Evolutionary conservation across 2,888 invertebrate genomes (phyloP).

Genomic region (Pyralis farinalis): DNA sequence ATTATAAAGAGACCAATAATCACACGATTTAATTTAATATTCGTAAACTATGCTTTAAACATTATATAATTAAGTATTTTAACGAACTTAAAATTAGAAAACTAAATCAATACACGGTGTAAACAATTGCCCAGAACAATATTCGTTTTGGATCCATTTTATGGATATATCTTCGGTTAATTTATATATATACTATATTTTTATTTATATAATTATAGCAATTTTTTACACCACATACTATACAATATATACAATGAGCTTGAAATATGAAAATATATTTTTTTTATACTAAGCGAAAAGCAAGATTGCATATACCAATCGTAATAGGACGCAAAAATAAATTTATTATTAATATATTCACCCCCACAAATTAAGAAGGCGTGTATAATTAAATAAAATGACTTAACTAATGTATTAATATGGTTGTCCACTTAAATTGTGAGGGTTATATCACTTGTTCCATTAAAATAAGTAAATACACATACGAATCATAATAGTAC

Average conservation of each 20-base stretch:
- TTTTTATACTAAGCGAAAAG: slow-evolving; percentile 29
- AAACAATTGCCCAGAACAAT: slow-evolving; percentile 43
- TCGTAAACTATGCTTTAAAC: slow-evolving; percentile 45
- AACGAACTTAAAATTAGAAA: slow-evolving; percentile 1
- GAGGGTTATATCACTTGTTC: slow-evolving; percentile 3
- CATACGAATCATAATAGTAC: no score
- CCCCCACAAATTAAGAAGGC: slow-evolving; percentile 4
- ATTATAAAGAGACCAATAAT: slow-evolving; percentile 16
- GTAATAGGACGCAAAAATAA: slow-evolving; percentile 24
- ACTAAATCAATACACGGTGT: slow-evolving; percentile 57
- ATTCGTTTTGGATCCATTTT: slow-evolving; percentile 38
- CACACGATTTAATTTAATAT: slow-evolving; percentile 19
- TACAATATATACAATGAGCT: slow-evolving; percentile 59
- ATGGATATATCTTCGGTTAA: slow-evolving; percentile 34
- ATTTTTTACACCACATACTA: slow-evolving; percentile 62
- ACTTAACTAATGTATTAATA: background rate
- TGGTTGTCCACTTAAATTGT: slow-evolving; percentile 1
- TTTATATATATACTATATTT: slow-evolving; percentile 26
- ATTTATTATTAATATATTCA: background rate
- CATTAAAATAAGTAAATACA: background rate
- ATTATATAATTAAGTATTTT: slow-evolving; percentile 31
- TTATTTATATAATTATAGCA: slow-evolving; percentile 34
- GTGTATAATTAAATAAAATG: background rate
- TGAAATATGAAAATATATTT: slow-evolving; percentile 59
- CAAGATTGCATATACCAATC: slow-evolving; percentile 25